These are phyloP conservation scores for Brachyistius frenatus DNA, from an alignment of 2,113 vertebrate species.

Conservation along the genomic window DNA sequence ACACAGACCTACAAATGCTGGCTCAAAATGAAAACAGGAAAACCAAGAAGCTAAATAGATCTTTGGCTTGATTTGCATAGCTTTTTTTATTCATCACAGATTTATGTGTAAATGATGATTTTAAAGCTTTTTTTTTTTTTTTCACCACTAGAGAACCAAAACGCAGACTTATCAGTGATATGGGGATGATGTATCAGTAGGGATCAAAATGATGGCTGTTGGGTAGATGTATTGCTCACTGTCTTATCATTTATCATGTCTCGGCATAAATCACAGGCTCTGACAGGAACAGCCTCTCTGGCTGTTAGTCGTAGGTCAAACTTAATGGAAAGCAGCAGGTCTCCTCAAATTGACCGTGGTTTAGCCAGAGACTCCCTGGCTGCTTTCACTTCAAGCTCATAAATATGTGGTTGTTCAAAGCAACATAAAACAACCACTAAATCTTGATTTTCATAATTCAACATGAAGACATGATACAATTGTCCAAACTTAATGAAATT, in stretches of 20 bases:
- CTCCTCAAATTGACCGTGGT: constrained; percentile 53
- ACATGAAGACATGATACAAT: constrained; percentile 6
- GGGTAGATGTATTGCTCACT: constrained; percentile 34
- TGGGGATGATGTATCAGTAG: constrained; percentile 16
- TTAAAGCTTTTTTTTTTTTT: background rate
- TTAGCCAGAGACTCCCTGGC: constrained; percentile 39
- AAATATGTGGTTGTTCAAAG: constrained; percentile 37
- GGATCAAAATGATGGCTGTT: constrained; percentile 46
- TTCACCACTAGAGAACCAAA: constrained; percentile 2
- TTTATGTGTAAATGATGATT: constrained; percentile 12
- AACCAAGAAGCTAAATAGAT: background rate
- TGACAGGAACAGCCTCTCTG: constrained; percentile 37
- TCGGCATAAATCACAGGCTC: constrained; percentile 64
- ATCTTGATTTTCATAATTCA: constrained; percentile 34
- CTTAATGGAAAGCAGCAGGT: constrained; percentile 78
- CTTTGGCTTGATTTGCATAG: background rate
- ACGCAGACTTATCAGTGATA: constrained; percentile 13
- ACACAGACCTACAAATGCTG: constrained; percentile 15
- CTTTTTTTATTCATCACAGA: constrained; percentile 12
- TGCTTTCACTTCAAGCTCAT: constrained; percentile 44
- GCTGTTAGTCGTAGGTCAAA: constrained; percentile 66
- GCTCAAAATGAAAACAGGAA: constrained; percentile 36
- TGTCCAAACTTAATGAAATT: constrained; percentile 21
- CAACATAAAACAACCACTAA: constrained; percentile 28
- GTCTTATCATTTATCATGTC: constrained; percentile 65